A percentile compares a stretch with the other conserved stretches of the same genome.
Evolutionary conservation across 1,140 invertebrate species (phyloP).

Genomic region (Argopecten irradians): DNA sequence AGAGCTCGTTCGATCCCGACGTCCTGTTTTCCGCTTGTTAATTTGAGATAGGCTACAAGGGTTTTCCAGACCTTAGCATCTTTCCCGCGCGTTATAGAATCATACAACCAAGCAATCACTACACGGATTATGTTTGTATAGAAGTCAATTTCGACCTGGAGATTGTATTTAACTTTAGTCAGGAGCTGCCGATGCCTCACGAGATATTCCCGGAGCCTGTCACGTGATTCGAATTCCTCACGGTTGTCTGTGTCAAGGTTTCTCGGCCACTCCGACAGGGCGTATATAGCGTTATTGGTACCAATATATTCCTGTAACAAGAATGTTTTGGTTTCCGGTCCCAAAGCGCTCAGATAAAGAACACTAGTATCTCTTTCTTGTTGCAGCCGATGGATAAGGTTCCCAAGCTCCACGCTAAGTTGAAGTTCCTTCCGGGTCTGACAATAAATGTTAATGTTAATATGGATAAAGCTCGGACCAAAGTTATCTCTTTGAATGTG

Average conservation of each 20-base stretch:
- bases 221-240: conserved; percentile 42
- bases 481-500: no score
- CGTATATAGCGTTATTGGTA: conserved; percentile 53
- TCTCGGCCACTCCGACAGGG: conserved; percentile 60
- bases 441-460: background rate
- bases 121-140: conserved; percentile 47
- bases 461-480: no score
- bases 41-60: conserved; percentile 67
- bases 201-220: conserved; percentile 42
- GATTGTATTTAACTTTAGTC: conserved; percentile 31
- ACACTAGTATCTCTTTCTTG: conserved; percentile 69
- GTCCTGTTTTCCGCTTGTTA: conserved; percentile 65
- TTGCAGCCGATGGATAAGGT: conserved; percentile 67
- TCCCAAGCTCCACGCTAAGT: conserved; percentile 61
- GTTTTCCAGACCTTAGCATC: conserved; percentile 64
- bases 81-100: conserved; percentile 60
- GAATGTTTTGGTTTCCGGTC: conserved; percentile 61
- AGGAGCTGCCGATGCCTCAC: conserved; percentile 35
- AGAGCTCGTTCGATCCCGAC: conserved; percentile 65
- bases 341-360: conserved; percentile 60
- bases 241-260: conserved; percentile 39
- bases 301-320: conserved; percentile 60
- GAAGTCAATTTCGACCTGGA: conserved; percentile 50
- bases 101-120: conserved; percentile 63
- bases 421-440: conserved; percentile 42